Evolutionary conservation across 2,888 invertebrate species (phyloP).

Genomic region (Metopia argyrocephala): DNA sequence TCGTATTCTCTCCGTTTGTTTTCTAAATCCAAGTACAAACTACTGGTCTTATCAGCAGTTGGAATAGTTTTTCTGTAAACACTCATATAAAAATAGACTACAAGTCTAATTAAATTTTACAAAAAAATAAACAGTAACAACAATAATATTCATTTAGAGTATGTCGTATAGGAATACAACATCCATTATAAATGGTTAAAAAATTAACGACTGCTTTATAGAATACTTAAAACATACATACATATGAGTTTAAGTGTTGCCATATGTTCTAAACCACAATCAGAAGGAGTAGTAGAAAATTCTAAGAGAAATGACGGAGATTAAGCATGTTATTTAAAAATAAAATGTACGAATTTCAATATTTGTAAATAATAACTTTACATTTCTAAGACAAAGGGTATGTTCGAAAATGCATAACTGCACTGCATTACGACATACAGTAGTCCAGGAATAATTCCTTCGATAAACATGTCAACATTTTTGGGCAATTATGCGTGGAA

Average conservation of each 20-base stretch:
- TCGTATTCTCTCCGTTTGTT: not conserved
- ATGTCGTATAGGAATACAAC: slow-evolving; percentile 2
- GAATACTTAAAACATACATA: not conserved
- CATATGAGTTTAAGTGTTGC: not conserved
- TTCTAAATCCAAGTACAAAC: slow-evolving; percentile 7
- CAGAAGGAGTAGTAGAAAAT: no score
- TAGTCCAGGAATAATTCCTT: no score
- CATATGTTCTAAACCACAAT: no score
- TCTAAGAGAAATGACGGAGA: no score
- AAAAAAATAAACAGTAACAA: slow-evolving; percentile 18
- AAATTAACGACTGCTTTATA: slow-evolving; percentile 3
- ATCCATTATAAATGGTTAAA: not conserved
- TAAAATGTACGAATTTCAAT: no score
- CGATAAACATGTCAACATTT: no score
- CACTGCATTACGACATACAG: no score
- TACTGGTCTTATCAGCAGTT: slow-evolving; percentile 41
- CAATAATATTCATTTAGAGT: slow-evolving; percentile 23
- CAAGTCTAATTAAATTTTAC: slow-evolving; percentile 26
- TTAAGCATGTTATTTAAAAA: no score
- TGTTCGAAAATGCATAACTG: no score
- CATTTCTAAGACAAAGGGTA: no score
- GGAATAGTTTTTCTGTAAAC: slow-evolving; percentile 4
- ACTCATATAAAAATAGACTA: slow-evolving; percentile 20
- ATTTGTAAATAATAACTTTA: no score
- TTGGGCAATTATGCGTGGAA: no score